A percentile compares a stretch with the other conserved stretches of the same genome.
Evolutionary conservation across 2,888 invertebrate genomes (phyloP).

Genomic region (Drosophila paramelanica): DNA sequence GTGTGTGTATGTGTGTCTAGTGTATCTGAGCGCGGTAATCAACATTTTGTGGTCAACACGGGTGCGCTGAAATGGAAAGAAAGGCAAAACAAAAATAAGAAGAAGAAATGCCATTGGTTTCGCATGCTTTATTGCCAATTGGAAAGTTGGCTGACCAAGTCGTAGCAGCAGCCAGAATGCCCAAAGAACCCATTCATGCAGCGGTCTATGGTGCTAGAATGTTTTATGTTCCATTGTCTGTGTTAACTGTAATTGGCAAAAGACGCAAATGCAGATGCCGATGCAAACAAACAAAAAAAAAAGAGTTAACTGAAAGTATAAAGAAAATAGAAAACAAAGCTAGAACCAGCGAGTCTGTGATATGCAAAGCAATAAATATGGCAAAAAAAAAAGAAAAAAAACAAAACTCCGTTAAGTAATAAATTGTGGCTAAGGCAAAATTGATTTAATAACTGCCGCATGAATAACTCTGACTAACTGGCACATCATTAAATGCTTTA

Average conservation of each 20-base stretch:
- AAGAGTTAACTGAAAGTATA: conserved; percentile 1
- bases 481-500: conserved; percentile 61
- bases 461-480: conserved; percentile 7
- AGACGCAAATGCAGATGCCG: conserved; percentile 30
- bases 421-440: conserved; percentile 56
- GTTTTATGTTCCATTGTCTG: conserved; percentile 75
- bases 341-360: conserved; percentile 8
- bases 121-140: conserved; percentile 81
- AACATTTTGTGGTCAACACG: conserved; percentile 78
- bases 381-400: conserved; percentile 9
- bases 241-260: conserved; percentile 72
- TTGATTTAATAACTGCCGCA: conserved; percentile 58
- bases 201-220: conserved; percentile 69
- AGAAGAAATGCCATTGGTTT: conserved; percentile 68
- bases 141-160: conserved; percentile 72
- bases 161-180: conserved; percentile 20
- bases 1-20: conserved; percentile 12
- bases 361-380: conserved; percentile 71
- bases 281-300: conserved; percentile 4
- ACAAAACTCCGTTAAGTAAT: conserved; percentile 65
- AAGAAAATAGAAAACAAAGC: conserved; percentile 4
- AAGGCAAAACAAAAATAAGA: conserved; percentile 25
- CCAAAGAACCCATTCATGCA: conserved; percentile 56
- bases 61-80: conserved; percentile 38
- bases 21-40: conserved; percentile 70